Evolutionary conservation across 2,113 vertebrate species (phyloP), one percentile per base, ranked within the genome.

Genomic region (Orientallactaga bullata): DNA sequence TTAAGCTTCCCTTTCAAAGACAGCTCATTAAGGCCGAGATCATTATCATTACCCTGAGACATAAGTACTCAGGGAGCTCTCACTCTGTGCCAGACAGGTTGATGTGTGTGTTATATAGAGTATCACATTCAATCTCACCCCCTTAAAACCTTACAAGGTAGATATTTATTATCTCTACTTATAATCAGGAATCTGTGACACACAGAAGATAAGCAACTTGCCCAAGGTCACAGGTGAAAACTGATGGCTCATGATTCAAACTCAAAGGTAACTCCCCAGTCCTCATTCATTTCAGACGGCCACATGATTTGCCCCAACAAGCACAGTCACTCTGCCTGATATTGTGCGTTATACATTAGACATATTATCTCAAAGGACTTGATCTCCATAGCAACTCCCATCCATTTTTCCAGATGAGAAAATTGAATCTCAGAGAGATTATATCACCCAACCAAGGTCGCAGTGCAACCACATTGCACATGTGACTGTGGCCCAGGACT

Each of bases 181-280:
- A 81, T 3, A 63, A 68, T 39, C 63, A 82, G 47, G 42, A 92
- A 90, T 17, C 16, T 42, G 55, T 95, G 82, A 88, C 18, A 71
- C 42, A 84, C 3, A 42, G 39, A 37, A 93, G 35, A 47, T 16
- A 88, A 91, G 18, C 47, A 37, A 61, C 5, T 71, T 89, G 23
- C 37, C 21, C 16, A 24, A 5, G 2, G 18, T 89, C 60, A 83
- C 7, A 42, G 58, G 8, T 73, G 76, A 86, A 94, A 82, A 21
- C 9, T 8, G n/a, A 78, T 35, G 18, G 85, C 47, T 2, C 24
- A 61, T 65, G 20, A 86, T 68, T 39, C 24, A 77, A 28, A 69
- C 39, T 11, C 65, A 78, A 37, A 37, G 60, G 42, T 74, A 35
- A 42, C 66, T 23, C 21, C 68, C 24, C 35, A 55, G 18, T 10